Percentiles rank a stretch among this genome's conserved stretches.
phyloP scores from a whole-genome alignment of 2,888 invertebrate species.

The Sminthurinus aureus region DNA sequence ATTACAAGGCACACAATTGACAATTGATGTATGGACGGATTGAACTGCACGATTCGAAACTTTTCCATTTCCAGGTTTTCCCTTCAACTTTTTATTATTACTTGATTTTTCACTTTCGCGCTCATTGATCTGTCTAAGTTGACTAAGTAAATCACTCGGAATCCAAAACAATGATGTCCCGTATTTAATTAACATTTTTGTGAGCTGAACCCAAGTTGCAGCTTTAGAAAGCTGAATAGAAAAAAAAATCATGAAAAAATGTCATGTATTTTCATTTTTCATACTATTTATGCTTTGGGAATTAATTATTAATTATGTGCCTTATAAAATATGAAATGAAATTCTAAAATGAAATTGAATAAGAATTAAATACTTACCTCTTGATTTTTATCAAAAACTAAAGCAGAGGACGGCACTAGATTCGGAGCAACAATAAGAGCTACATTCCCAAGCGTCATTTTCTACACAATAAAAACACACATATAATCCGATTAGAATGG shows the following conservation, averaged over 20 bases:
- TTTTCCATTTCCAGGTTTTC: conserved; percentile 47
- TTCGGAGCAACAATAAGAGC: conserved; percentile 97
- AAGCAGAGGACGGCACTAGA: conserved; percentile 65
- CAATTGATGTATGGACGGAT: conserved; percentile 39
- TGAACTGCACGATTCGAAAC: conserved; percentile 45
- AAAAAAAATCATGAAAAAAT: not conserved
- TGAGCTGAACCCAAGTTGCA: conserved; percentile 74
- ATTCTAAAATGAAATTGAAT: not conserved
- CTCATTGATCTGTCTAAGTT: conserved; percentile 68
- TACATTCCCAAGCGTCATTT: conserved; percentile 91
- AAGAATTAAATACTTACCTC: conserved; percentile 47
- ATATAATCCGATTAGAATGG: no score
- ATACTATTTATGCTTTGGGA: not conserved
- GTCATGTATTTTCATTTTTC: not conserved
- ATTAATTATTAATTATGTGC: not conserved
- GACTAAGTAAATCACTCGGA: conserved; percentile 74
- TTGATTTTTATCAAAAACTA: conserved; percentile 26
- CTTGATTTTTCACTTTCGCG: conserved; percentile 58
- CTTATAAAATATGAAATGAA: not conserved
- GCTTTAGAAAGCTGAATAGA: conserved; percentile 67
- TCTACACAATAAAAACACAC: conserved; percentile 60
- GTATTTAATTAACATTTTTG: conserved; percentile 81
- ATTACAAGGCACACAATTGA: conserved; percentile 54
- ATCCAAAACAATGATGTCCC: conserved; percentile 82
- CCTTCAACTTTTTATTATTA: conserved; percentile 59